Percentiles rank a stretch among this genome's conserved stretches.
Evolutionary conservation across 92 coral and sea anemone species (phyloP).

Genomic region (Parazoanthus atlanticus): DNA sequence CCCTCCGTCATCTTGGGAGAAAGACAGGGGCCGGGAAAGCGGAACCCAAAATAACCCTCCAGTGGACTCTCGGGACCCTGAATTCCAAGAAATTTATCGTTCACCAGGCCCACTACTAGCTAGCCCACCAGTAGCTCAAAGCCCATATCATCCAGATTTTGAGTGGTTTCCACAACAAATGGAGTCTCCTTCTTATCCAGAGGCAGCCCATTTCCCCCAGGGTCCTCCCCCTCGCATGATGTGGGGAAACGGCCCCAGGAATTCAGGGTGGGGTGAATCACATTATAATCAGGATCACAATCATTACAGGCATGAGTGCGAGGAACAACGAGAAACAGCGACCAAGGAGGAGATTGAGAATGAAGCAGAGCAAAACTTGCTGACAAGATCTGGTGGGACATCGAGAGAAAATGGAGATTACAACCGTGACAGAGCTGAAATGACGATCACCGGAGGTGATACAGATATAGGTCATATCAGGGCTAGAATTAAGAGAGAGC

Average conservation of each 20-base stretch:
- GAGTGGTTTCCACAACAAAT: background rate
- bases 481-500: conserved; percentile 5
- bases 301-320: conserved; percentile 12
- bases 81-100: background rate
- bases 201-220: background rate
- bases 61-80: background rate
- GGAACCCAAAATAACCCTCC: background rate
- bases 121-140: background rate
- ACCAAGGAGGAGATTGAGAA: background rate
- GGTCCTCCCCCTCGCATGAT: background rate
- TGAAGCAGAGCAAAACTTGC: background rate
- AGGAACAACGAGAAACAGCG: background rate
- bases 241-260: background rate
- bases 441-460: background rate
- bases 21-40: background rate
- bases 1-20: background rate
- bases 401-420: background rate
- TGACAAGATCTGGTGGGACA: background rate
- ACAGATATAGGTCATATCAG: background rate
- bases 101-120: background rate
- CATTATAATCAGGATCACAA: conserved; percentile 29
- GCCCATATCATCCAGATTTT: background rate
- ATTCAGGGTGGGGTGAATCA: background rate
- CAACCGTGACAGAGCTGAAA: background rate
- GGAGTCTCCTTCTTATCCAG: background rate